Base-by-base conservation (phyloP, 1,140 invertebrate species). In the Drosophila sucinea region DNA sequence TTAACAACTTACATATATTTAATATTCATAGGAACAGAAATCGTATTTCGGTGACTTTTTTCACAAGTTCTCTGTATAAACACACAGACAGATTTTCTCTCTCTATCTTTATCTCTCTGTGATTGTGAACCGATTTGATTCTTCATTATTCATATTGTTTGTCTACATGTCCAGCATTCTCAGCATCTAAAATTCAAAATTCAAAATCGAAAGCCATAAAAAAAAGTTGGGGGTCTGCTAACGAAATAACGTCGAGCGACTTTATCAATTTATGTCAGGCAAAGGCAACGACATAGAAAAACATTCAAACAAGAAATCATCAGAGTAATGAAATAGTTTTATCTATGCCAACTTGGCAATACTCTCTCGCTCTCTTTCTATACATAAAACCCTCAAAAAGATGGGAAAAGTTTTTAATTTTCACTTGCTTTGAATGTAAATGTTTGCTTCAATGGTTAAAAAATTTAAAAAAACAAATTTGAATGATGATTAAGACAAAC, bases 181-280 rank as follows among this genome's bases (percentile, higher is more conserved):
- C 60, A 33, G 30, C 32, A 32, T 57, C 41, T 25, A 25, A 51
- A 27, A n/a, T 60, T 27, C 27, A 23, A 38, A 25, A 47, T 11
- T 47, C 44, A 47, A 47, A 47, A 7, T 60, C 32, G 5, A 35
- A 35, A 35, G 7, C 7, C 11, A 38, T 4, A 27, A 8, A 41
- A 41, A 11, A 41, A 51, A 67, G 35, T 23, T 29, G 10, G 27
- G 40, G 77, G 57, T 71, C 64, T 66, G 64, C 57, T 51, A 62
- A 66, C 67, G 70, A 63, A 77, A 73, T 70, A 38, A 3, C 40
- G 77, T 40, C 32, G 81, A 40, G 58, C 73, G 58, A 72, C 78
- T 81, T 85, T 86, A 86, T 85, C 82, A 85, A 85, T 86, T 85
- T 79, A 66, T 86, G 82, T 86, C 82, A 86, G 77, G 61, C 67